A percentile compares a stretch with the other conserved stretches of the same genome.
phyloP scores from a whole-genome alignment of 2,888 invertebrate species.

The Galerucella pusilla region DNA sequence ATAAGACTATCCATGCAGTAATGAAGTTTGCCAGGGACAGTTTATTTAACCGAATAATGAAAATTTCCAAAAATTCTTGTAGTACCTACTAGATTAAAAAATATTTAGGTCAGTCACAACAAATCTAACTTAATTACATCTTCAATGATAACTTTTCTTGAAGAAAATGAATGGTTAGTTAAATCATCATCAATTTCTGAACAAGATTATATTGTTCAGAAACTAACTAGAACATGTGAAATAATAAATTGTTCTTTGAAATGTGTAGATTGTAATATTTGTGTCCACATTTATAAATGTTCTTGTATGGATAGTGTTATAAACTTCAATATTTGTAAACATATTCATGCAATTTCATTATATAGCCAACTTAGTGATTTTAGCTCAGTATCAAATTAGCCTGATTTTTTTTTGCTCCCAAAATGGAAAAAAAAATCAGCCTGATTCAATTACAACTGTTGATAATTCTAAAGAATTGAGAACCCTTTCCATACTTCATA shows the following conservation, averaged over 20 bases:
- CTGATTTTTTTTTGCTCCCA: too few relatives aligned
- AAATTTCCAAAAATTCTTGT: not conserved
- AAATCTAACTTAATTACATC: too few relatives aligned
- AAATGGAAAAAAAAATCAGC: too few relatives aligned
- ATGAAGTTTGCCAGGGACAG: not conserved
- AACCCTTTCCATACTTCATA: too few relatives aligned
- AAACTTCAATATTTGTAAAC: not conserved
- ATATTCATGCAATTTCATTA: not conserved
- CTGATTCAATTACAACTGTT: too few relatives aligned
- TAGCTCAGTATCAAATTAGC: too few relatives aligned
- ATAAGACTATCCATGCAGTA: not conserved
- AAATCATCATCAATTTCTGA: not conserved
- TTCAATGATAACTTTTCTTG: too few relatives aligned
- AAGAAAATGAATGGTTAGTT: not conserved
- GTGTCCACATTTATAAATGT: not conserved
- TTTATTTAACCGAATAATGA: not conserved
- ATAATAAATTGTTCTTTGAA: not conserved
- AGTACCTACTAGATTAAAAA: not conserved
- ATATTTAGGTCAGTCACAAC: too few relatives aligned
- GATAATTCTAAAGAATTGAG: too few relatives aligned
- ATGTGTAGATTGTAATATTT: not conserved
- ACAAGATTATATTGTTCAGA: constrained; percentile 1
- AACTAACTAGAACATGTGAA: not conserved
- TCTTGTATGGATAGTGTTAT: not conserved
- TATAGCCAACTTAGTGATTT: too few relatives aligned